Evolutionary conservation across 2,113 vertebrate genomes (phyloP).

Genomic region (Aldabrachelys gigantea): DNA sequence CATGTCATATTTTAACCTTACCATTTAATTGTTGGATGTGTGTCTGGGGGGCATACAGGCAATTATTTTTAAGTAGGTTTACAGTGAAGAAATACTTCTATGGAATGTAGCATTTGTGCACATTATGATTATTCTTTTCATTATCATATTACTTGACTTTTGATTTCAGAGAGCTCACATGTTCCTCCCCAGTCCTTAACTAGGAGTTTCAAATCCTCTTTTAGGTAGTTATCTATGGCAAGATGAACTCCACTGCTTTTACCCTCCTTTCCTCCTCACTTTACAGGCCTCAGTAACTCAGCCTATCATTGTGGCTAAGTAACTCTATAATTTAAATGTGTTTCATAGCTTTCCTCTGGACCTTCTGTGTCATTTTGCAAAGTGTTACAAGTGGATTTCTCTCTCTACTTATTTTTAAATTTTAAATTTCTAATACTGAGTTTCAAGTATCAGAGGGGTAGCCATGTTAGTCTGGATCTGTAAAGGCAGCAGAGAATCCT

Average conservation of each 20-base stretch:
- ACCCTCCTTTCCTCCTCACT: neutral
- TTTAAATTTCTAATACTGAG: neutral
- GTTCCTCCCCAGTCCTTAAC: neutral
- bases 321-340: neutral
- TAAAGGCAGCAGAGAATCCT: too few species aligned
- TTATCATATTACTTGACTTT: neutral
- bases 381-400: neutral
- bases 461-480: too few species aligned
- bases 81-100: conserved; percentile 18
- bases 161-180: rapidly evolving
- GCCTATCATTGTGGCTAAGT: neutral
- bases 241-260: neutral
- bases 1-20: conserved; percentile 47
- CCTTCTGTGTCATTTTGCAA: neutral
- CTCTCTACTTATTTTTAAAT: neutral
- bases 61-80: conserved; percentile 38
- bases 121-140: neutral
- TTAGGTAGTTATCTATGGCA: neutral
- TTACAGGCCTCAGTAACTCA: neutral
- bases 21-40: conserved; percentile 49
- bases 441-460: neutral
- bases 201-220: neutral
- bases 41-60: conserved; percentile 41
- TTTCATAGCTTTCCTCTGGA: neutral
- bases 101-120: conserved; percentile 13